These are phyloP conservation scores for Palythoa heliodiscus DNA, from an alignment of 92 coral and sea anemone species.

Conservation along the genomic window DNA sequence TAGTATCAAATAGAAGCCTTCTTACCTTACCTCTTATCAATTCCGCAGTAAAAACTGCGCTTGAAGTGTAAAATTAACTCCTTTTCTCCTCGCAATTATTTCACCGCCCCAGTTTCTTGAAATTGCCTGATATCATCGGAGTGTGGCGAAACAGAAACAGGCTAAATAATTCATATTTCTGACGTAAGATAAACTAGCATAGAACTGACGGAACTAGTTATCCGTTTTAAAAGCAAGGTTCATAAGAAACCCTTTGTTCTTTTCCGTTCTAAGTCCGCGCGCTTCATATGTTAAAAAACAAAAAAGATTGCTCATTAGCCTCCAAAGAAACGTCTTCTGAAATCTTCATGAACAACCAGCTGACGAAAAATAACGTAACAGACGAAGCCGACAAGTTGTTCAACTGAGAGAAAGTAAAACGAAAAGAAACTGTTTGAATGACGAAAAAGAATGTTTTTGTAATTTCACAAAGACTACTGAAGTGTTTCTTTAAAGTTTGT, in stretches of 20 bases:
- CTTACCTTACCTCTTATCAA: conserved; percentile 26
- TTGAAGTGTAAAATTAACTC: conserved; percentile 1
- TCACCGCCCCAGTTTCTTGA: conserved; percentile 16
- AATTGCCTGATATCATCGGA: conserved; percentile 44
- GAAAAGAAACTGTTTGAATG: background rate
- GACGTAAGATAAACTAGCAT: conserved; percentile 39
- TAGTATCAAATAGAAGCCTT: background rate
- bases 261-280: background rate
- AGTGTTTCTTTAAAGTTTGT: background rate
- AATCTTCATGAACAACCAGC: too few relatives aligned
- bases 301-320: background rate
- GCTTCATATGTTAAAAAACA: background rate
- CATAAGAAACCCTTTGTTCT: background rate
- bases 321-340: background rate
- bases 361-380: background rate
- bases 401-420: background rate
- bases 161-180: conserved; percentile 31
- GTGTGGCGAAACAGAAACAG: conserved; percentile 25
- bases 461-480: background rate
- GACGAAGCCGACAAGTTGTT: background rate
- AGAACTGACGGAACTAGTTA: conserved; percentile 9
- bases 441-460: background rate
- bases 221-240: background rate
- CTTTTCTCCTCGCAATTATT: background rate
- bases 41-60: conserved; percentile 52